These are phyloP conservation scores for Sarcophaga peregrina DNA, from an alignment of 1,140 invertebrate species.

Conservation along the genomic window DNA sequence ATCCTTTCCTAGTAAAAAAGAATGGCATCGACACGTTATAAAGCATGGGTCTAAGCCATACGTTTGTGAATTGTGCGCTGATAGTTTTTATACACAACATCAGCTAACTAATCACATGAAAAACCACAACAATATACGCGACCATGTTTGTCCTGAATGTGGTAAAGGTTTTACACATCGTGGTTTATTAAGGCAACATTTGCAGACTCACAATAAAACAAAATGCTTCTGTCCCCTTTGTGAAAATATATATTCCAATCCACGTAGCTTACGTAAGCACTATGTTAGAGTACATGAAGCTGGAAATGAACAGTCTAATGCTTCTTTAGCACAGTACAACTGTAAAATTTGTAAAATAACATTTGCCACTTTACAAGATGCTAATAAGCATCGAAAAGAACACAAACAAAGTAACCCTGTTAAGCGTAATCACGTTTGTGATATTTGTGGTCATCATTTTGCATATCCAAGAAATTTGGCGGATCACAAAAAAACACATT, in stretches of 20 bases:
- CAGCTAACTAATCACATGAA: constrained; percentile 28
- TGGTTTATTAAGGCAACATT: constrained; percentile 10
- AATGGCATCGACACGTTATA: constrained; percentile 28
- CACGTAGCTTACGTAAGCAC: constrained; percentile 5
- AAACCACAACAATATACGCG: constrained; percentile 20
- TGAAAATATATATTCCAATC: constrained; percentile 18
- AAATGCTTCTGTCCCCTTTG: not conserved
- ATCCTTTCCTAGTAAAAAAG: constrained; percentile 19
- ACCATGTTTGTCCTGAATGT: constrained; percentile 12
- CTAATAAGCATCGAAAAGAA: constrained; percentile 24
- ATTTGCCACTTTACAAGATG: constrained; percentile 2
- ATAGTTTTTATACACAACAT: constrained; percentile 32
- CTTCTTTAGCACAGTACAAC: not conserved
- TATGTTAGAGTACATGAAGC: constrained; percentile 24
- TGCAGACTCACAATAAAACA: constrained; percentile 24
- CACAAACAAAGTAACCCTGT: not conserved
- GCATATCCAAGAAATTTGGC: constrained; percentile 28
- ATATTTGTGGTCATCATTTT: constrained; percentile 29
- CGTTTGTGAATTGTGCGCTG: constrained; percentile 22
- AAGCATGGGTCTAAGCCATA: constrained; percentile 26
- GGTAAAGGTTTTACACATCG: constrained; percentile 30
- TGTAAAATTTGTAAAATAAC: constrained; percentile 30
- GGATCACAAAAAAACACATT: constrained; percentile 29
- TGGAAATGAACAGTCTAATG: not conserved
- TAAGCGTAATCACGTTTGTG: constrained; percentile 26